These are phyloP conservation scores for Chelon auratus DNA, from an alignment of 2,797 vertebrate genomes.

Conservation along the genomic window DNA sequence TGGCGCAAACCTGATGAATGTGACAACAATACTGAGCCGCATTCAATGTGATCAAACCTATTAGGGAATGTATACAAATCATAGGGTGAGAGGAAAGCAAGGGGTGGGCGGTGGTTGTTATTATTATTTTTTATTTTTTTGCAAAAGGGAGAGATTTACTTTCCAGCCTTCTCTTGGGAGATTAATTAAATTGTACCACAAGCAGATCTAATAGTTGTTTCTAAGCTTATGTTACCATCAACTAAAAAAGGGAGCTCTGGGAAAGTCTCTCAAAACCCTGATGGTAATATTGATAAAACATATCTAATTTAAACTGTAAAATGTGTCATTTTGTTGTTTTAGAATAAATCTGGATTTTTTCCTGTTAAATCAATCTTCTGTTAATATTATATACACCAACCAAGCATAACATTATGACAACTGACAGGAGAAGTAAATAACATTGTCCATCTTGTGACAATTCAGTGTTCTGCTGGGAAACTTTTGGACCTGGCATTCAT, in stretches of 20 bases:
- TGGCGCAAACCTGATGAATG: slow-evolving; percentile 40
- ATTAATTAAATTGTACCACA: not conserved
- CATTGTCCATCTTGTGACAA: too few species aligned
- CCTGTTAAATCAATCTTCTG: too few species aligned
- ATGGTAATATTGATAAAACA: too few species aligned
- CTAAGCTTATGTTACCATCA: not conserved
- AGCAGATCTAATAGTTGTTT: not conserved
- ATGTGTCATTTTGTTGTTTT: too few species aligned
- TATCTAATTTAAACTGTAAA: too few species aligned
- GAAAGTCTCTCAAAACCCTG: too few species aligned
- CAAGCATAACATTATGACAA: too few species aligned
- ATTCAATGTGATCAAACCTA: slow-evolving; percentile 21
- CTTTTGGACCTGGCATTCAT: too few species aligned
- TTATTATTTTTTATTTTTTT: not conserved
- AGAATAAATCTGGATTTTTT: too few species aligned
- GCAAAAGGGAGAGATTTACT: not conserved
- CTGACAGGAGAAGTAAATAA: too few species aligned
- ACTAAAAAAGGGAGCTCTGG: not conserved
- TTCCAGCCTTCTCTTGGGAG: not conserved
- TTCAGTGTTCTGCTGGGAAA: too few species aligned
- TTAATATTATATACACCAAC: too few species aligned
- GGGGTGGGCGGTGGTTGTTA: rapidly evolving
- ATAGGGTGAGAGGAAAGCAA: not conserved
- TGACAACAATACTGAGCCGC: slow-evolving; percentile 36
- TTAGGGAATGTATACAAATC: slow-evolving; percentile 12